Conservation (phyloP, 2,797 vertebrate genomes). For the Pogoniulus pusillus region DNA sequence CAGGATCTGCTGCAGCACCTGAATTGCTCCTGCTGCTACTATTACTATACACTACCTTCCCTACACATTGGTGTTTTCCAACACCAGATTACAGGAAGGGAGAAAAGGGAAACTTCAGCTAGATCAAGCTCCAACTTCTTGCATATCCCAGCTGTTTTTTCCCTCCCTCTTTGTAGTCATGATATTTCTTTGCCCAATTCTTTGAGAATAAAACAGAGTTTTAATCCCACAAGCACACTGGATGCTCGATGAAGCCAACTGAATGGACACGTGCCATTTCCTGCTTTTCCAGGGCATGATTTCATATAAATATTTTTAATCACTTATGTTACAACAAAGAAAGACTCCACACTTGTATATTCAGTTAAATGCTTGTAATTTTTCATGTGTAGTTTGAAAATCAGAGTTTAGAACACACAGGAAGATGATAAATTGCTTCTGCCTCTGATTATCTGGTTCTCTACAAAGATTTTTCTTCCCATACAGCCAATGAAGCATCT, state of each 20-base stretch:
- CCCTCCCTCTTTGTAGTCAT: background rate
- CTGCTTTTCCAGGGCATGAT: background rate
- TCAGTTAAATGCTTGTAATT: background rate
- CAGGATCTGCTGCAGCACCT: background rate
- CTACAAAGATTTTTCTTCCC: background rate
- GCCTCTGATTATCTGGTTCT: background rate
- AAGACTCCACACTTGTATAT: background rate
- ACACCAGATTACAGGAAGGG: background rate
- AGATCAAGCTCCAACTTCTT: background rate
- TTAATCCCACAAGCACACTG: background rate
- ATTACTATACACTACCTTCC: background rate
- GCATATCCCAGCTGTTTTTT: background rate
- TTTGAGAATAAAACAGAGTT: background rate
- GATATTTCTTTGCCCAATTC: background rate
- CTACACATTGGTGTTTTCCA: background rate
- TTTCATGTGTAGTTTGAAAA: background rate
- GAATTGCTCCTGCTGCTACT: background rate
- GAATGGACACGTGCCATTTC: background rate
- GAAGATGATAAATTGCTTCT: constrained; percentile 6
- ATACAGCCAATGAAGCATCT: background rate
- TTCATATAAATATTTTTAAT: background rate
- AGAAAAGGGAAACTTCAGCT: background rate
- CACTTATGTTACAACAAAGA: background rate
- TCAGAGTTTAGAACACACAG: background rate
- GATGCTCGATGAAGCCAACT: background rate